Conservation (phyloP, 2,113 vertebrate genomes). For the Platysteira castanea region DNA sequence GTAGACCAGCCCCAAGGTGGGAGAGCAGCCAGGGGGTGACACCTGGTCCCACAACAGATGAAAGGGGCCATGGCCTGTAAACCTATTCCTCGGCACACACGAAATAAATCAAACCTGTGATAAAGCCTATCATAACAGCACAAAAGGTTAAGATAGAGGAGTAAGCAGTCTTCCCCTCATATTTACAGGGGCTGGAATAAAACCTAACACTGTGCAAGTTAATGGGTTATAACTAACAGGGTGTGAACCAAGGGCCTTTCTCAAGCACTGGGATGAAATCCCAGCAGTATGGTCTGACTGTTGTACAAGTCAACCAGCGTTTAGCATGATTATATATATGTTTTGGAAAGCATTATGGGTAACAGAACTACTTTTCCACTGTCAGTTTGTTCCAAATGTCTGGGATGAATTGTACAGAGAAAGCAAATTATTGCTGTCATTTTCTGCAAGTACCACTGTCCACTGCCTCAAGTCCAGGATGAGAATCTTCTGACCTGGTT, state of each 20-base stretch:
- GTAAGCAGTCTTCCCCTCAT: not conserved
- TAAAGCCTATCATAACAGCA: not conserved
- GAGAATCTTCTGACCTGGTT: not conserved
- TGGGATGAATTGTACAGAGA: not conserved
- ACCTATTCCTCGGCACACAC: not conserved
- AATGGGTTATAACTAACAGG: not conserved
- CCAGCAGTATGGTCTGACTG: not conserved
- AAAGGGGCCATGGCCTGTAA: not conserved
- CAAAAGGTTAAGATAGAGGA: not conserved
- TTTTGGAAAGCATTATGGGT: not conserved
- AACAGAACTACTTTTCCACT: not conserved
- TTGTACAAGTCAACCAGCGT: not conserved
- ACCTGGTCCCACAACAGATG: not conserved
- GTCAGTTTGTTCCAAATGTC: not conserved
- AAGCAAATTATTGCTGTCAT: not conserved
- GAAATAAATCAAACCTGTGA: not conserved
- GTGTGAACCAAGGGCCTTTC: not conserved
- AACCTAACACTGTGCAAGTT: not conserved
- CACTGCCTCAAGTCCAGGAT: not conserved
- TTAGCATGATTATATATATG: not conserved
- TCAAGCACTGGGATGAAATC: not conserved
- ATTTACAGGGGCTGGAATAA: not conserved
- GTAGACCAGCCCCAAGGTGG: fast-evolving
- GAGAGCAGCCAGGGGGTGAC: not conserved
- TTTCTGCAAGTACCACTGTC: not conserved